Percentiles rank a stretch among this genome's conserved stretches.
Evolutionary conservation across 2,113 vertebrate genomes (phyloP).

Genomic region (Protomyctophum bolini): DNA sequence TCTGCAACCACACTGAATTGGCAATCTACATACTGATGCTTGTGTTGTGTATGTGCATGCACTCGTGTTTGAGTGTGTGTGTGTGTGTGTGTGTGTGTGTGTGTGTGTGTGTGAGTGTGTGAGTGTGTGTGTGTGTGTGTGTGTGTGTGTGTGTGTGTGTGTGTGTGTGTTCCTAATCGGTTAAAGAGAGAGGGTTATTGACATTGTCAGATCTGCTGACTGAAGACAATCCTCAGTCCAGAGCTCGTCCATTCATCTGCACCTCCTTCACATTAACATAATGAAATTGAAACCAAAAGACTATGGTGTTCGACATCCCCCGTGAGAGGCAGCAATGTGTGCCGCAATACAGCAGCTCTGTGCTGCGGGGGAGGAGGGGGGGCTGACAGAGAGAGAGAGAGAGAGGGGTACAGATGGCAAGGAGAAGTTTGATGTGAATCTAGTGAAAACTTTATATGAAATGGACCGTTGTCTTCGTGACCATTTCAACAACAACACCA

Average conservation of each 20-base stretch:
- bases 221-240: conserved; percentile 36
- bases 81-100: neutral
- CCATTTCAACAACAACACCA: neutral
- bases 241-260: conserved; percentile 26
- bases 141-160: neutral
- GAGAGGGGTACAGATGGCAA: neutral
- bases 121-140: neutral
- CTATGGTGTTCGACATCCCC: conserved; percentile 32
- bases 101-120: neutral
- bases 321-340: conserved; percentile 17
- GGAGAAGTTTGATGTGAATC: no score
- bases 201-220: conserved; percentile 22
- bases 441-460: no score
- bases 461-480: no score
- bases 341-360: conserved; percentile 12
- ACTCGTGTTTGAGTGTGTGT: neutral
- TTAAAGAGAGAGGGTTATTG: conserved; percentile 21
- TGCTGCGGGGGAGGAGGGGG: conserved; percentile 1
- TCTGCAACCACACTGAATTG: neutral
- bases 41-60: neutral
- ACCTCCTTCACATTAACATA: conserved; percentile 54
- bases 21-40: neutral
- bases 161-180: conserved; percentile 23
- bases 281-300: conserved; percentile 69
- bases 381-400: conserved; percentile 19